A percentile compares a stretch with the other conserved stretches of the same genome.
phyloP scores from a whole-genome alignment of 2,113 vertebrate species.

The Perca fluviatilis region DNA sequence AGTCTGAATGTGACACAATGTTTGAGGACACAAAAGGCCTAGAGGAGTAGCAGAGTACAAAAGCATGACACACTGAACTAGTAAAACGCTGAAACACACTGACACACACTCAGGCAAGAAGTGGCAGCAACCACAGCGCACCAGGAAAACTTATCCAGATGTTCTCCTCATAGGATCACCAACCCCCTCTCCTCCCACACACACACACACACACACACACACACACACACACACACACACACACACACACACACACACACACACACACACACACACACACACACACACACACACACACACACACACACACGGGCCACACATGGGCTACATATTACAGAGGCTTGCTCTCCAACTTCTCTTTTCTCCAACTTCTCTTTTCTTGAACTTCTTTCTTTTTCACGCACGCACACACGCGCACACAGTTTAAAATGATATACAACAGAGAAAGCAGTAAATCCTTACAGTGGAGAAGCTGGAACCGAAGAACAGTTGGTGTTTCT shows the following conservation, averaged over 20 bases:
- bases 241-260: slow-evolving; percentile 51
- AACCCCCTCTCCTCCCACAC: slow-evolving; percentile 63
- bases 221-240: slow-evolving; percentile 51
- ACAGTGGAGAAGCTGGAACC: not conserved
- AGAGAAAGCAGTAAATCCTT: not conserved
- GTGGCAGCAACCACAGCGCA: slow-evolving; percentile 72
- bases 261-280: slow-evolving; percentile 52
- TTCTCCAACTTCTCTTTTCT: slow-evolving; percentile 55
- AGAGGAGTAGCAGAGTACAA: slow-evolving; percentile 52
- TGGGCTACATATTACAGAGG: slow-evolving; percentile 70
- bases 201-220: slow-evolving; percentile 47
- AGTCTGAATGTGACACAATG: slow-evolving; percentile 38
- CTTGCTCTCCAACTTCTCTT: slow-evolving; percentile 58
- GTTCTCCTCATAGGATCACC: slow-evolving; percentile 77
- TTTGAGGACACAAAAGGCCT: slow-evolving; percentile 57
- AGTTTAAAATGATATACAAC: not conserved
- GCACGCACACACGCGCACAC: slow-evolving; percentile 6
- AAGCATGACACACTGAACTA: slow-evolving; percentile 69
- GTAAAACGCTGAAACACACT: slow-evolving; percentile 54
- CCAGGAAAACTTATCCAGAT: slow-evolving; percentile 84
- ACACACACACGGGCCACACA: slow-evolving; percentile 72
- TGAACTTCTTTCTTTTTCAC: slow-evolving; percentile 20
- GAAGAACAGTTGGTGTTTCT: not conserved
- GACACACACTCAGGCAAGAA: slow-evolving; percentile 57
- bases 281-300: slow-evolving; percentile 49